Evolutionary conservation across 2,888 invertebrate species (phyloP).

Genomic region (Thereva unica): DNA sequence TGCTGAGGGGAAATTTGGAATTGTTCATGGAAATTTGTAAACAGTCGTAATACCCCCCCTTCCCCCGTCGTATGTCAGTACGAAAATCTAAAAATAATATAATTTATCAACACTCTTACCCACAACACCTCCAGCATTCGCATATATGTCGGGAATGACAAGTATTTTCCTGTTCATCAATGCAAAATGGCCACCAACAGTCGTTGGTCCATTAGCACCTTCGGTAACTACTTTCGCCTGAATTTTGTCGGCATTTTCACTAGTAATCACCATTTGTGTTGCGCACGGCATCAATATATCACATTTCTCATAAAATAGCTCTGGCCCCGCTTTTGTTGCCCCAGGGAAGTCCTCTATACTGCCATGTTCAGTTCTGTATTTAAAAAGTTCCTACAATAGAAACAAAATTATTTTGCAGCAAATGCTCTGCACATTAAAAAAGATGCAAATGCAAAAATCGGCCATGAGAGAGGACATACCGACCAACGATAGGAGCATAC

Average conservation of each 20-base stretch:
- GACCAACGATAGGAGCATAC: no score
- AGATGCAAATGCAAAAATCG: no score
- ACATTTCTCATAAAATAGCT: slow-evolving; percentile 86
- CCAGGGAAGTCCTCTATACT: slow-evolving; percentile 91
- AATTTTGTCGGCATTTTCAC: slow-evolving; percentile 85
- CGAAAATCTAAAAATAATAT: no score
- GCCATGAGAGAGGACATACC: no score
- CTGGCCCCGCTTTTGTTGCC: slow-evolving; percentile 81
- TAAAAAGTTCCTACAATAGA: slow-evolving; percentile 72
- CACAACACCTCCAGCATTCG: slow-evolving; percentile 95
- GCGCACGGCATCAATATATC: slow-evolving; percentile 98
- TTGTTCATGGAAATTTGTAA: no score
- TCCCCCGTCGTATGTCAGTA: no score
- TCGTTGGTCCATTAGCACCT: no score
- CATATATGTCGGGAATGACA: slow-evolving; percentile 88
- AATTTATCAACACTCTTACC: slow-evolving; percentile 35
- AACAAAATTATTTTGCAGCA: no score
- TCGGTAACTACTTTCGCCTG: slow-evolving; percentile 89
- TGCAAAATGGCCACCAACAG: slow-evolving; percentile 92
- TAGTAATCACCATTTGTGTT: slow-evolving; percentile 89
- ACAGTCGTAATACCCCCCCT: no score
- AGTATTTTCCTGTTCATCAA: slow-evolving; percentile 84
- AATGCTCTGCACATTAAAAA: no score
- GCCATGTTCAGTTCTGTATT: slow-evolving; percentile 77
- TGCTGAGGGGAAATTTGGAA: no score